phyloP scores from a whole-genome alignment of 2,888 invertebrate genomes.

The Nymphalis polychloros region DNA sequence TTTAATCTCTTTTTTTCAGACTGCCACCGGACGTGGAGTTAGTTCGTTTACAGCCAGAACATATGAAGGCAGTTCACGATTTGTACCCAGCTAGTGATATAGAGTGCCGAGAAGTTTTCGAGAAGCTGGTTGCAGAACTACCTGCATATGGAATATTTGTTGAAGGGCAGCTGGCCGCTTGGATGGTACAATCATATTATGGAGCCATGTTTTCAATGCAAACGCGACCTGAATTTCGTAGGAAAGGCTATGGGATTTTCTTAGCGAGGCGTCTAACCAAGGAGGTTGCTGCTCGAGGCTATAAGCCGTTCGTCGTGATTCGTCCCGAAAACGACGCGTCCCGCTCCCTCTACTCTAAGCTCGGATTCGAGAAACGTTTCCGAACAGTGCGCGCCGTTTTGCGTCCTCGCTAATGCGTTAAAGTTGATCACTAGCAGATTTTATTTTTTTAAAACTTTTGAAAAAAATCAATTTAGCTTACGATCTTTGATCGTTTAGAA shows the following conservation, averaged over 20 bases:
- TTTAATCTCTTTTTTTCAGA: constrained; percentile 48
- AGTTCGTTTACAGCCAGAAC: constrained; percentile 87
- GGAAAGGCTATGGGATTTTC: constrained; percentile 88
- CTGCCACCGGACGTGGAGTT: constrained; percentile 87
- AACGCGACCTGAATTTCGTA: constrained; percentile 88
- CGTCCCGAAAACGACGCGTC: constrained; percentile 93
- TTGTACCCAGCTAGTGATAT: constrained; percentile 94
- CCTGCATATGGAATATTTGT: constrained; percentile 92
- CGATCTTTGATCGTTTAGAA: constrained; percentile 79
- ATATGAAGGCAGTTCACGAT: constrained; percentile 91
- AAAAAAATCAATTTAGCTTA: constrained; percentile 77
- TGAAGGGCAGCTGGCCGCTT: constrained; percentile 89
- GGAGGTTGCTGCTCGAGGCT: constrained; percentile 86
- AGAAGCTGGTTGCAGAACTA: constrained; percentile 88
- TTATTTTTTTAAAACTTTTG: constrained; percentile 82
- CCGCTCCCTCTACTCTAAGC: constrained; percentile 89
- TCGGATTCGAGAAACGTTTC: constrained; percentile 90
- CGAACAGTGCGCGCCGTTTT: constrained; percentile 91
- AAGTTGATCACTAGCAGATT: constrained; percentile 78
- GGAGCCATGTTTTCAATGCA: constrained; percentile 97
- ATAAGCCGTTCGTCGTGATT: constrained; percentile 93
- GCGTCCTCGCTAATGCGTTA: constrained; percentile 76
- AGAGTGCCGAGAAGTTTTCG: constrained; percentile 91
- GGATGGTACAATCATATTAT: constrained; percentile 96
- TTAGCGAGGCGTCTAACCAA: constrained; percentile 85